Evolutionary conservation across 2,797 vertebrate genomes (phyloP).

Genomic region (Acanthurus lineatus): DNA sequence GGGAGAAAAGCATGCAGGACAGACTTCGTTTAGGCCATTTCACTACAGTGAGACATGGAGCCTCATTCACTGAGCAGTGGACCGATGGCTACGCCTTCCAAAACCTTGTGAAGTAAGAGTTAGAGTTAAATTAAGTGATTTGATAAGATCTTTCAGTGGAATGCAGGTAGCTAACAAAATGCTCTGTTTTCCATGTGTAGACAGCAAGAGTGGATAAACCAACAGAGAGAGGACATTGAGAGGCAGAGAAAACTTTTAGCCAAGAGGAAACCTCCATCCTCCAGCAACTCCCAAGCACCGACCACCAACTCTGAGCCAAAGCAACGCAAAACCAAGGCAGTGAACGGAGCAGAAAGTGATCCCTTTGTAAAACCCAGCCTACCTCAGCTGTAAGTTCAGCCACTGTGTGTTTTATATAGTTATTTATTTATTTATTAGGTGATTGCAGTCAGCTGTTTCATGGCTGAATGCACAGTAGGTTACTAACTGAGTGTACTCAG

Average conservation of each 20-base stretch:
- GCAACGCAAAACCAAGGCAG: constrained; percentile 98
- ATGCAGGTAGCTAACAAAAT: not conserved
- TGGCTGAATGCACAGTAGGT: not conserved
- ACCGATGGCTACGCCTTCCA: constrained; percentile 99
- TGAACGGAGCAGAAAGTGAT: constrained; percentile 97
- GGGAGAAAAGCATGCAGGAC: constrained; percentile 99
- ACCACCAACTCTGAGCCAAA: constrained; percentile 97
- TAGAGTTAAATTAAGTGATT: not conserved
- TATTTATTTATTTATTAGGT: constrained; percentile 9
- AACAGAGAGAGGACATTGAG: constrained; percentile 99
- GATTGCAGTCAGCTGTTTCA: constrained; percentile 1
- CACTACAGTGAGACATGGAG: constrained; percentile 98
- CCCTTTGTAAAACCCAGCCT: constrained; percentile 98
- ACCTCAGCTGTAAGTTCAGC: constrained; percentile 93
- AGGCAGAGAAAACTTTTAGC: constrained; percentile 97
- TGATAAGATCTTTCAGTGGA: not conserved
- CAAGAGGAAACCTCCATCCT: constrained; percentile 95
- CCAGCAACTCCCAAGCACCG: constrained; percentile 95
- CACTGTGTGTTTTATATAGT: not conserved
- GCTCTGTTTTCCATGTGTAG: constrained; percentile 74
- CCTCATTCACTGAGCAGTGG: constrained; percentile 99
- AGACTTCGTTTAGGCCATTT: constrained; percentile 98
- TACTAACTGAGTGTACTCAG: not conserved
- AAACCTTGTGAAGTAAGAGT: constrained; percentile 97
- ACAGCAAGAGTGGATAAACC: constrained; percentile 98